Evolutionary conservation across 2,113 vertebrate species (phyloP).

Genomic region (Xenotilapia caudafasciata): DNA sequence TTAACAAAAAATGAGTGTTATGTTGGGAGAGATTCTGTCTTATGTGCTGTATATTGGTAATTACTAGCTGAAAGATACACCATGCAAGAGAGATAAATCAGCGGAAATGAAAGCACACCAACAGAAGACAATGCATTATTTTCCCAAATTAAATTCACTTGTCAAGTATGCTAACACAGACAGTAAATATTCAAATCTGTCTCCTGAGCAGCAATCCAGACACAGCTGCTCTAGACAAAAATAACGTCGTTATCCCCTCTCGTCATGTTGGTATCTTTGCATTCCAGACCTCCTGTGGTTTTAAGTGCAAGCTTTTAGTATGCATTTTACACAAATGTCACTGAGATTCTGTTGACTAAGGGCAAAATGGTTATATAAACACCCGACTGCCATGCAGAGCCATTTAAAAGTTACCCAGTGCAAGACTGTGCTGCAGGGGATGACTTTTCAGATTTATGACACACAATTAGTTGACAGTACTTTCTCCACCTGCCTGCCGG

Average conservation of each 20-base stretch:
- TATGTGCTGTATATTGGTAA: background rate
- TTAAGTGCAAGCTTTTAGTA: background rate
- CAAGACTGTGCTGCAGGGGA: background rate
- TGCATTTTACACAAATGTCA: background rate
- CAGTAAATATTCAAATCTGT: conserved; percentile 10
- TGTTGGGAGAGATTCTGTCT: background rate
- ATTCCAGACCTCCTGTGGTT: background rate
- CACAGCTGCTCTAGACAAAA: background rate
- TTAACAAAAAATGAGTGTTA: background rate
- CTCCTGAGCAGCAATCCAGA: background rate
- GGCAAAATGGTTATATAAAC: background rate
- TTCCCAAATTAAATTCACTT: conserved; percentile 42
- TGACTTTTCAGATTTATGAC: conserved; percentile 13
- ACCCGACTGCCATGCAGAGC: background rate
- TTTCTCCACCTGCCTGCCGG: background rate
- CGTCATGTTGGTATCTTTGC: background rate
- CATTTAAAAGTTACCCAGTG: background rate
- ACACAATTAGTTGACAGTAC: conserved; percentile 34
- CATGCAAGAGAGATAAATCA: conserved; percentile 1
- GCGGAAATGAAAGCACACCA: conserved; percentile 35
- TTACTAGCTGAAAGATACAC: background rate
- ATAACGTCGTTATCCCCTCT: background rate
- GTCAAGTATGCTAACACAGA: background rate
- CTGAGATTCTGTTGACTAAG: background rate
- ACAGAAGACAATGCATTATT: conserved; percentile 17